Conservation (phyloP, 2,113 vertebrate species). For the Hyla sarda region DNA sequence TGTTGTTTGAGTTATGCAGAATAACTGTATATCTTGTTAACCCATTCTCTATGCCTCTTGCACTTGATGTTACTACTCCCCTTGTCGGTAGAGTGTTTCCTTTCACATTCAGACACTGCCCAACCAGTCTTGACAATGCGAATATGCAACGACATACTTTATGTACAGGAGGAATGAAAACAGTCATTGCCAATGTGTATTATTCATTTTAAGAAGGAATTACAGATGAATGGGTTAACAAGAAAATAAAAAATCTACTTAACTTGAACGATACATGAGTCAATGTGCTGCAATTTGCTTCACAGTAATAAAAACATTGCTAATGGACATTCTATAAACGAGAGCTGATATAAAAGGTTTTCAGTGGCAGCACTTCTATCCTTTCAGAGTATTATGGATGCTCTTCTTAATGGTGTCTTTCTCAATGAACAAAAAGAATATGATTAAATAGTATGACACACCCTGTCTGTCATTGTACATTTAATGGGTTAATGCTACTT, state of each 20-base stretch:
- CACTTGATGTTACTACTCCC: no score
- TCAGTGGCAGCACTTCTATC: slow-evolving; percentile 6
- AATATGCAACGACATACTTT: no score
- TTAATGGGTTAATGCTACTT: not conserved
- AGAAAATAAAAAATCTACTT: not conserved
- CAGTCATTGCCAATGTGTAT: no score
- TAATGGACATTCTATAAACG: slow-evolving; percentile 39
- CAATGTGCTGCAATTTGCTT: slow-evolving; percentile 15
- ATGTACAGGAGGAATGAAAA: no score
- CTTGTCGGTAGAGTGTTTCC: no score
- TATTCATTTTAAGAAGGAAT: no score
- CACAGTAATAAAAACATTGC: slow-evolving; percentile 34
- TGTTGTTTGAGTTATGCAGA: no score
- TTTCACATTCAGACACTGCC: no score
- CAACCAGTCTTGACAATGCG: no score
- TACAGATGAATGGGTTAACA: not conserved
- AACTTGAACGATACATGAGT: not conserved
- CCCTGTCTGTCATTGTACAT: slow-evolving; percentile 1
- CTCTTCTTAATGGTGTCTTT: slow-evolving; percentile 15
- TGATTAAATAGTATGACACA: slow-evolving; percentile 23
- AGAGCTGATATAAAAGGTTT: slow-evolving; percentile 39
- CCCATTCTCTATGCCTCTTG: no score
- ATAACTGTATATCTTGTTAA: no score
- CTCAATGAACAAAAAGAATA: not conserved
- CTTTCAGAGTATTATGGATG: slow-evolving; percentile 23